These are phyloP conservation scores for Mesaphorura yosii DNA, from an alignment of 1,140 invertebrate genomes.

Conservation along the genomic window DNA sequence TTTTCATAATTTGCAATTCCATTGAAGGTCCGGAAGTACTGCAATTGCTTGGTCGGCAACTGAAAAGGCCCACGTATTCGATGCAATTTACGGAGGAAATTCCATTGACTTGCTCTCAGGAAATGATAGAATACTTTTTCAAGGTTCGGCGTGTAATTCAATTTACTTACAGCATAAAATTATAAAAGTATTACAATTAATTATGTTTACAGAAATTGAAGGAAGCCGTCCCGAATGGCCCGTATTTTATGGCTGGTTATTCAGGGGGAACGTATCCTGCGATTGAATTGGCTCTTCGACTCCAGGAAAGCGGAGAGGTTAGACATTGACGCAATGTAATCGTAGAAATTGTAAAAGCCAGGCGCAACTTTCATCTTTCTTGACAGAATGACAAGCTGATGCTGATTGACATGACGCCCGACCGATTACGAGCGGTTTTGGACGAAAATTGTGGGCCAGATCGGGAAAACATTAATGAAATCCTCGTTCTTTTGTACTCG, in stretches of 20 bases:
- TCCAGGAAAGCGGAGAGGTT: not conserved
- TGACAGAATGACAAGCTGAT: not conserved
- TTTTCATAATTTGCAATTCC: constrained; percentile 1
- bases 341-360: no score
- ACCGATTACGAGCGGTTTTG: not conserved
- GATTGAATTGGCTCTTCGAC: not conserved
- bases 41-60: not conserved
- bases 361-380: not conserved
- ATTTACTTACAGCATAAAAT: no score
- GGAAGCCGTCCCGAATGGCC: not conserved
- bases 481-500: not conserved
- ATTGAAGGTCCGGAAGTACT: not conserved
- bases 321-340: not conserved
- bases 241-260: not conserved
- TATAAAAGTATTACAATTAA: no score
- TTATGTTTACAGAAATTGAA: not conserved
- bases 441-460: not conserved
- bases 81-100: not conserved
- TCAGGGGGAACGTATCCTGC: not conserved
- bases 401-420: not conserved
- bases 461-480: not conserved
- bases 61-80: not conserved
- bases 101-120: constrained; percentile 33
- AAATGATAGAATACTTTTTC: constrained; percentile 40
- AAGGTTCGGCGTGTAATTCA: not conserved